Evolutionary conservation across 2,888 invertebrate genomes (phyloP), one percentile per base, ranked within the genome.

Genomic region (Drepanosiphum platanoidis): DNA sequence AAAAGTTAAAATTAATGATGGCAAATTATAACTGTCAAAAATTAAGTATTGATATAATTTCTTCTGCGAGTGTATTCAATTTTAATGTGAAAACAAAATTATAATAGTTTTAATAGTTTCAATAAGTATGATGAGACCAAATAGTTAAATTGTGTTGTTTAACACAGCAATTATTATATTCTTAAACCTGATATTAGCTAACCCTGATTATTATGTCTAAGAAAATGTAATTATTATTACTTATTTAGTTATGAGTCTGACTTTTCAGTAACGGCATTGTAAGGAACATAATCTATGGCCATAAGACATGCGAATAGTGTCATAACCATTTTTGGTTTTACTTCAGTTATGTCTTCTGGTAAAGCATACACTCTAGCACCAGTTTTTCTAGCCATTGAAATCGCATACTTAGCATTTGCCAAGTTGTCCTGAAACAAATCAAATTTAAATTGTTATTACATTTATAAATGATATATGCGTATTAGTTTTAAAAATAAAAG

Each of bases 231-330:
- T 39, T 36, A 36, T 32, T 39, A 36, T 52, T 75, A 66, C 34
- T 32, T 58, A 36, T 66, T 66, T 36, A 9, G 7, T 84, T 75
- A 84, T n/a, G 36, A 75, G 30, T 84, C 68, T 66, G 75, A 27
- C 52, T 84, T 82, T 32, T 32, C 68, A 46, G 42, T 46, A n/a
- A 82, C 66, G 18, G 95, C 95, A 95, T 96, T 94, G 89, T 94
- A 93, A 87, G 97, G 97, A 89, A 97, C 93, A 91, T 97, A 97
- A 92, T 98, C 98, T 89, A 96, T 93, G 42, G 97, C 97, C 99
- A 99, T 99, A 89, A 99, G 93, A 90, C 99, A 99, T 42, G 99
- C 99, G 91, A 99, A 99, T 88, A 99, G 96, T 5, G 99, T 99
- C 98, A 99, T 97, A 86, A 99, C 96, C 98, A 88, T 88, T 87